Evolutionary conservation across 2,113 vertebrate genomes (phyloP).

Genomic region (Marcusenius ussheri): DNA sequence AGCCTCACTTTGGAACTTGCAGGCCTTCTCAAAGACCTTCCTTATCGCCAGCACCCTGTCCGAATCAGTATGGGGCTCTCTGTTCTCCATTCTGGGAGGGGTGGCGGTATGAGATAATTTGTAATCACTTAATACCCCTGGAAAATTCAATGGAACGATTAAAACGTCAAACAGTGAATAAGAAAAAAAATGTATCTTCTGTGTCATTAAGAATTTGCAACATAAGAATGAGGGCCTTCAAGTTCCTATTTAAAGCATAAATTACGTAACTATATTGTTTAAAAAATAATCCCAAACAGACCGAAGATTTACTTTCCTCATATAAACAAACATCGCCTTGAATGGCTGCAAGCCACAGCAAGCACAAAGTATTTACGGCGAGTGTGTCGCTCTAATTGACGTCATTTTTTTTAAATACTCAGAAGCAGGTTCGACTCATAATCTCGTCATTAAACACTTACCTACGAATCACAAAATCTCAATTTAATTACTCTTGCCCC

Average conservation of each 20-base stretch:
- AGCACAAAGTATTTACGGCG: neutral
- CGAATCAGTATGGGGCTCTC: constrained; percentile 49
- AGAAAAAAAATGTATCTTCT: neutral
- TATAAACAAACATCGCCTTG: neutral
- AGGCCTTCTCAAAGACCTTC: constrained; percentile 73
- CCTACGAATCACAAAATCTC: neutral
- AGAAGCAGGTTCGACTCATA: constrained; percentile 5
- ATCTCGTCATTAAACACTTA: neutral
- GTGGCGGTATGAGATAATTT: neutral
- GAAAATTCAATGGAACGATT: neutral
- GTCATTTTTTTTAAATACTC: neutral
- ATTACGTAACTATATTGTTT: neutral
- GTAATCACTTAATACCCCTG: neutral
- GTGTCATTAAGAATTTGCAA: neutral
- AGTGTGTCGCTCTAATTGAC: neutral
- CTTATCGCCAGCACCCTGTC: constrained; percentile 67
- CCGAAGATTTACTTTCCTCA: neutral
- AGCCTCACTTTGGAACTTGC: constrained; percentile 69
- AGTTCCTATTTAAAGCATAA: neutral
- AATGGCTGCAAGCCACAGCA: neutral
- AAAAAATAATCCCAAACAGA: neutral
- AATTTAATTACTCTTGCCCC: neutral
- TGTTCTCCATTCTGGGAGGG: constrained; percentile 52
- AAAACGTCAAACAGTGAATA: neutral
- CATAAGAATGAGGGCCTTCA: neutral